Conservation (phyloP, 2,797 vertebrate species). For the Eulemur mongoz region DNA sequence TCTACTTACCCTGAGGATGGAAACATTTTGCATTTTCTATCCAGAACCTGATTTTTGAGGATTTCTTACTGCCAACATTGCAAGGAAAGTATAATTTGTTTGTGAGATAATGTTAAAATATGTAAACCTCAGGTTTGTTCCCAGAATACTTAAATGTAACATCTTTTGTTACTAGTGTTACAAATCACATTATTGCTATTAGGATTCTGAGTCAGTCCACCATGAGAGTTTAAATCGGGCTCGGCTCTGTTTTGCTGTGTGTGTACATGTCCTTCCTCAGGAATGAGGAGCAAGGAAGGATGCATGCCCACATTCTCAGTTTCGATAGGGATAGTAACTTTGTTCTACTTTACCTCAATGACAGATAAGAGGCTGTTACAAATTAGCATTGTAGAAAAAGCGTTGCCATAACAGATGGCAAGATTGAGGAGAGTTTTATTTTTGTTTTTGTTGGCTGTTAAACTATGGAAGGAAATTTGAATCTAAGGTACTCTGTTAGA, state of each 20-base stretch:
- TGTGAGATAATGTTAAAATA: neutral
- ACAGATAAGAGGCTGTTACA: neutral
- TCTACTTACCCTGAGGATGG: neutral
- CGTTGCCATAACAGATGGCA: neutral
- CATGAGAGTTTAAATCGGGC: neutral
- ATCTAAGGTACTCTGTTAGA: neutral
- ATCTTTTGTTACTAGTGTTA: neutral
- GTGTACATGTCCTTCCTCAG: fast-evolving
- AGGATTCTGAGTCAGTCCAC: neutral
- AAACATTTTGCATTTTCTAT: neutral
- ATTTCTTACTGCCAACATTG: neutral
- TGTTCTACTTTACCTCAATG: neutral
- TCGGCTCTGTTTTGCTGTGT: neutral
- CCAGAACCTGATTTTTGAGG: neutral
- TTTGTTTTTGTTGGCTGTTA: neutral
- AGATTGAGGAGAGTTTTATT: neutral
- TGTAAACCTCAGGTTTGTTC: neutral
- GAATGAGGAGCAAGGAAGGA: neutral
- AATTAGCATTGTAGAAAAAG: neutral
- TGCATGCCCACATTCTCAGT: neutral
- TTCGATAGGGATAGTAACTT: neutral
- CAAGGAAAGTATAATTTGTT: neutral
- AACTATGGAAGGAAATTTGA: conserved; percentile 9
- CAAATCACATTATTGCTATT: neutral
- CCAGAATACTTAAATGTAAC: neutral